Percentiles rank a stretch among this genome's conserved stretches.
phyloP scores from a whole-genome alignment of 2,888 invertebrate species.

The Eumacrocentrus americanus region DNA sequence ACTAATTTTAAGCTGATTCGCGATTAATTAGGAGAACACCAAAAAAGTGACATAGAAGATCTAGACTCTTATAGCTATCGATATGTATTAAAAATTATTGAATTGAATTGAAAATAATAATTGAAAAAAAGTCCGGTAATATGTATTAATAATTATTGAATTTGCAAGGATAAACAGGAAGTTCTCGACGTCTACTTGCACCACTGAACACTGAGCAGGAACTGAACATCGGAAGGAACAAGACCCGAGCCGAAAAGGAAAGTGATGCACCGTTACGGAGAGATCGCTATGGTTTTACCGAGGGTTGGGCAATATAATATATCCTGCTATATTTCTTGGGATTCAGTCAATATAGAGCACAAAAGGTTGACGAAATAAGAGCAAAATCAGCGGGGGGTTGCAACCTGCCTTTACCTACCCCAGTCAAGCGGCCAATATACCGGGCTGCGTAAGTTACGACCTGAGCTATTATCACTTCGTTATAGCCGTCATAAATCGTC shows the following conservation, averaged over 20 bases:
- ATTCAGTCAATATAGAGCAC: constrained; percentile 35
- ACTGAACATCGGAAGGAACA: constrained; percentile 32
- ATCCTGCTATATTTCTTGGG: constrained; percentile 34
- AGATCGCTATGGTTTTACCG: constrained; percentile 20
- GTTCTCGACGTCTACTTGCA: neutral
- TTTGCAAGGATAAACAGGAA: constrained; percentile 21
- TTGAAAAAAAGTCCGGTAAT: too few relatives aligned
- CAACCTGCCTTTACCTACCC: constrained; percentile 42
- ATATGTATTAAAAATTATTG: too few relatives aligned
- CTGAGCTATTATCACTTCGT: constrained; percentile 58
- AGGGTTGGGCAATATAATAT: constrained; percentile 28
- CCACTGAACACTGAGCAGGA: constrained; percentile 17
- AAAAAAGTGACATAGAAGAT: too few relatives aligned
- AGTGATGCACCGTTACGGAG: constrained; percentile 24
- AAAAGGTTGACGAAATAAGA: constrained; percentile 48
- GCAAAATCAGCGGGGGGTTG: constrained; percentile 47
- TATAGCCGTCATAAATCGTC: constrained; percentile 56
- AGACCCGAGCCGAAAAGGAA: constrained; percentile 15
- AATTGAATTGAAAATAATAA: too few relatives aligned
- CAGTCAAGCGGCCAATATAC: constrained; percentile 38
- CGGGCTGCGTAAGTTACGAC: constrained; percentile 49
- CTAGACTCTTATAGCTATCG: too few relatives aligned
- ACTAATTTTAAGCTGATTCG: too few relatives aligned
- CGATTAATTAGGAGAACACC: too few relatives aligned
- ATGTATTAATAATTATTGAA: too few relatives aligned